These are phyloP conservation scores for Laticauda colubrina DNA, from an alignment of 2,113 vertebrate species.

Conservation along the genomic window DNA sequence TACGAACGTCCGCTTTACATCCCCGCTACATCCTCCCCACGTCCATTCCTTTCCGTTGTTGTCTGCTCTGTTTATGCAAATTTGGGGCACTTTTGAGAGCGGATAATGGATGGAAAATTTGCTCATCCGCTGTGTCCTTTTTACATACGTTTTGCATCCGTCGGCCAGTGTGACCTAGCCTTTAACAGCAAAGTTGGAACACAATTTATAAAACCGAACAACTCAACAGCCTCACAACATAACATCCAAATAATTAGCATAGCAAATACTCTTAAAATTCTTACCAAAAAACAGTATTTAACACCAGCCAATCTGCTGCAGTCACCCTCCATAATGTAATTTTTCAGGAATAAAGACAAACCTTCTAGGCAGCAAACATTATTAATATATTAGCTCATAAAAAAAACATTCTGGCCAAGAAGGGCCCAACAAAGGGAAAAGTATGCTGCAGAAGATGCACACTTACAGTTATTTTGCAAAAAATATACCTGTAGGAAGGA, in stretches of 20 bases:
- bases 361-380: neutral
- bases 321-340: neutral
- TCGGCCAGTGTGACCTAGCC: no score
- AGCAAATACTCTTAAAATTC: neutral
- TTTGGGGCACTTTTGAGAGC: no score
- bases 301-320: neutral
- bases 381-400: neutral
- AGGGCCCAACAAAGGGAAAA: neutral
- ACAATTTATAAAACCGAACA: neutral
- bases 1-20: no score
- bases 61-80: no score
- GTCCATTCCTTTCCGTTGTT: no score
- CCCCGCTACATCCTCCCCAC: no score
- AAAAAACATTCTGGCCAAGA: neutral
- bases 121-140: no score
- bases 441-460: neutral
- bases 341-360: neutral
- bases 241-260: neutral
- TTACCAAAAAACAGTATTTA: neutral
- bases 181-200: neutral
- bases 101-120: no score
- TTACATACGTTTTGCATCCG: no score
- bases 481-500: neutral
- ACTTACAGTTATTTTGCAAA: neutral
- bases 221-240: neutral